phyloP scores from a whole-genome alignment of 2,113 vertebrate species.

The Syngnathus scovelli region DNA sequence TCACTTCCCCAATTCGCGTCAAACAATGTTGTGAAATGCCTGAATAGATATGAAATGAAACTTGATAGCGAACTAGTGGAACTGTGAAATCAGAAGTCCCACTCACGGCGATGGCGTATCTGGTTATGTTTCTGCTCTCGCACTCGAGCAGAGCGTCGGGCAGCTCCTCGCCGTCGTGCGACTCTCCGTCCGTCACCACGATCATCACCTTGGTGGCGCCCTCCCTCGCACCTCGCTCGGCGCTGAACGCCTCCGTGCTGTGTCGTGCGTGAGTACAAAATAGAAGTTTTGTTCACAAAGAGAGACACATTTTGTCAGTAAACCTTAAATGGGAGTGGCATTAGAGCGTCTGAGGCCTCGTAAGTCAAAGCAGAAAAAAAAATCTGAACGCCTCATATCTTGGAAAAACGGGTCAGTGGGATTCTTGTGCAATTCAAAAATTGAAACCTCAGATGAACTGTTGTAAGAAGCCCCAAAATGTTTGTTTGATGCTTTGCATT shows the following conservation, averaged over 20 bases:
- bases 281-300: background rate
- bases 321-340: too few species aligned
- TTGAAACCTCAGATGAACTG: background rate
- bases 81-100: too few species aligned
- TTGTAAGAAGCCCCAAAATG: background rate
- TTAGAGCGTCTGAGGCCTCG: too few species aligned
- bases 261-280: constrained; percentile 68
- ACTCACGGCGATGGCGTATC: constrained; percentile 90
- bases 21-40: too few species aligned
- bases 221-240: constrained; percentile 74
- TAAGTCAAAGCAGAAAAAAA: too few species aligned
- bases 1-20: too few species aligned
- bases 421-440: too few species aligned
- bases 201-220: constrained; percentile 88
- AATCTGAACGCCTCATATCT: too few species aligned
- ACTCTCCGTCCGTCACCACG: constrained; percentile 93
- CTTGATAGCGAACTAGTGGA: too few species aligned
- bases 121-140: constrained; percentile 79
- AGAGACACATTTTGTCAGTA: background rate
- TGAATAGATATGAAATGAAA: too few species aligned
- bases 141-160: constrained; percentile 77
- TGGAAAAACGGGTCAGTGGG: too few species aligned
- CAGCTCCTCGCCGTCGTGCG: constrained; percentile 91
- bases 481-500: background rate
- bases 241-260: constrained; percentile 88